Base-by-base conservation (phyloP, 1,140 invertebrate species). In the Semibalanus balanoides region DNA sequence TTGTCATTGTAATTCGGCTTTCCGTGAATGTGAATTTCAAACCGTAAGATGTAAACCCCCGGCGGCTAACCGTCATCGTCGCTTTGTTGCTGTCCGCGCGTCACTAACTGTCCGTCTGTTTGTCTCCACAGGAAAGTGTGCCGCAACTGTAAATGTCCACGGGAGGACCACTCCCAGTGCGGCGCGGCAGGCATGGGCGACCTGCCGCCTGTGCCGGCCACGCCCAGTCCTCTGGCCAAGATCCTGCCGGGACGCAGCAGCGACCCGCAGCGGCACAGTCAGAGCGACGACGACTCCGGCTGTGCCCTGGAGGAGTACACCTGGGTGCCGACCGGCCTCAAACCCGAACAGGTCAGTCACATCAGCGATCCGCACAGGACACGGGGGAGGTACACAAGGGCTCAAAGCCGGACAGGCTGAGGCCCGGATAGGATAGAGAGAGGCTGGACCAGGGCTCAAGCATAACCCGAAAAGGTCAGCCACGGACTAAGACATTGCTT, bases 251-350 rank as follows among this genome's bases (percentile, higher is more conserved):
- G 81, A 71, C 79, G 80, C 71, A 80, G 80, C 73, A 82, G 83
- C 74, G 84, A 93, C 82, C 91, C 91, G 78, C 92, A 94, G 81
- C 85, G 94, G 69, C 93, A 96, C 82, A 95, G 93, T 3, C 95
- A 96, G 81, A 95, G 93, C 73, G 96, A 98, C 84, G 95, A 98
- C 82, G 96, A 98, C 85, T 96, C 93, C 73, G 96, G 96, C 17
- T 98, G 96, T 83, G 95, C 95, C 9, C 86, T 98, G 73, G 96
- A 98, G 82, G 97, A 99, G 83, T 99, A 98, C 85, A 96, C 95
- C 0, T 99, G 96, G 96, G 94, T 98, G 73, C 97, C 97, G 69
- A 93, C 94, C 5, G 95, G 95, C 77, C 87, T 98, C 5, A 90
- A 95, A 84, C 95, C 96, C 22, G 95, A 98, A 85, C 95, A 97